A percentile compares a stretch with the other conserved stretches of the same genome.
Conservation (phyloP, 2,888 invertebrate genomes). For the Achlya flavicornis region DNA sequence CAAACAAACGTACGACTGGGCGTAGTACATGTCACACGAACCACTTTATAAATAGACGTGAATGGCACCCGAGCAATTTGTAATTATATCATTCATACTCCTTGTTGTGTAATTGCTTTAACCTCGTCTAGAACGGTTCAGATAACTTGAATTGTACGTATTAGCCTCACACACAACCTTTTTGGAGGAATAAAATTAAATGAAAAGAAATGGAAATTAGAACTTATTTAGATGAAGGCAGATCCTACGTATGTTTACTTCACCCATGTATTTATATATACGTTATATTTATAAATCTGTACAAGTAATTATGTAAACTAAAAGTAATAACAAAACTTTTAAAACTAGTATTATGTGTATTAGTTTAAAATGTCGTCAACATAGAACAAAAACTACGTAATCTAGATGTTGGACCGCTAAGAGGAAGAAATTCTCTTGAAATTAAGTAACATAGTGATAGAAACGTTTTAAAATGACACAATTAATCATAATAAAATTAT, state of each 20-base stretch:
- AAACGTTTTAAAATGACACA: background rate
- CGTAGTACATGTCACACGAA: slow-evolving; percentile 38
- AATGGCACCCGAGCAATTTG: slow-evolving; percentile 53
- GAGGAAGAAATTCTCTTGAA: background rate
- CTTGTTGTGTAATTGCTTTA: slow-evolving; percentile 46
- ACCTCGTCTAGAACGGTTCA: slow-evolving; percentile 42
- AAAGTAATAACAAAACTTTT: too few species aligned
- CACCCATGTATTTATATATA: too few species aligned
- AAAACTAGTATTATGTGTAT: too few species aligned
- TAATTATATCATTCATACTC: slow-evolving; percentile 64
- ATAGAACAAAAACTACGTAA: too few species aligned
- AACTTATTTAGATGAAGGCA: too few species aligned
- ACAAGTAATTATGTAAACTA: too few species aligned
- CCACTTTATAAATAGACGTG: slow-evolving; percentile 57
- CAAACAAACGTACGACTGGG: slow-evolving; percentile 16
- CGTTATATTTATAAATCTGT: too few species aligned
- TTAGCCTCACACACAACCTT: background rate
- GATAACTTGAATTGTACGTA: background rate
- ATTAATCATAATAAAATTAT: background rate
- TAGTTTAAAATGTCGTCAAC: too few species aligned
- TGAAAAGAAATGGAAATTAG: too few species aligned
- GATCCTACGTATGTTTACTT: too few species aligned
- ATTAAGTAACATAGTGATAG: too few species aligned
- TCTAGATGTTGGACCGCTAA: background rate
- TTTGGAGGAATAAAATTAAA: too few species aligned